Evolutionary conservation across 1,140 invertebrate species (phyloP).

Genomic region (Leptopilina boulardi): DNA sequence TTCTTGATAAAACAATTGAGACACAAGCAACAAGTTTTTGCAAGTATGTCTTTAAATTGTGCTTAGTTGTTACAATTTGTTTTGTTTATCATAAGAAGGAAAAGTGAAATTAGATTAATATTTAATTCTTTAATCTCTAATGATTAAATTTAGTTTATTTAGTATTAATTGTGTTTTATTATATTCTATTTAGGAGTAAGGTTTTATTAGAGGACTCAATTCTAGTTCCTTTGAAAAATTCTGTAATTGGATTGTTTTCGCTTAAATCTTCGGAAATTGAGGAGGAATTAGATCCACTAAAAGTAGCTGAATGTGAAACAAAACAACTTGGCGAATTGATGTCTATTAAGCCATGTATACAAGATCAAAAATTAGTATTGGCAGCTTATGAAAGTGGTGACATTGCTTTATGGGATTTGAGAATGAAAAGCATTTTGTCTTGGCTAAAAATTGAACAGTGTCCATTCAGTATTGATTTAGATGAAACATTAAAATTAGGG

Average conservation of each 20-base stretch:
- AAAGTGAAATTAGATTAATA: too few relatives aligned
- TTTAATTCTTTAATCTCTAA: too few relatives aligned
- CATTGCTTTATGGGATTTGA: constrained; percentile 82
- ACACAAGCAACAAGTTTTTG: constrained; percentile 82
- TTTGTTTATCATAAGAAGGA: too few relatives aligned
- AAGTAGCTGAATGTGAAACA: constrained; percentile 55
- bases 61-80: too few relatives aligned
- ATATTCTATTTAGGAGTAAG: constrained; percentile 72
- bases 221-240: constrained; percentile 80
- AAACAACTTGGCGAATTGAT: constrained; percentile 79
- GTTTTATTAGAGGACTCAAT: constrained; percentile 80
- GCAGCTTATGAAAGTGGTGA: constrained; percentile 82
- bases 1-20: constrained; percentile 75
- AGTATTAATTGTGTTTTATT: not conserved
- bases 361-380: constrained; percentile 77
- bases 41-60: constrained; percentile 55
- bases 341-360: constrained; percentile 79
- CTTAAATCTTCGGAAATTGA: constrained; percentile 77
- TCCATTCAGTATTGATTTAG: constrained; percentile 83
- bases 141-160: too few relatives aligned
- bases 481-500: constrained; percentile 79
- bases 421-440: constrained; percentile 76
- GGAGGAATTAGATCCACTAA: constrained; percentile 70
- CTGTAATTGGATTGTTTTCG: constrained; percentile 80
- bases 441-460: constrained; percentile 79